Conservation (phyloP, 2,113 vertebrate species). For the Ornithorhynchus anatinus region DNA sequence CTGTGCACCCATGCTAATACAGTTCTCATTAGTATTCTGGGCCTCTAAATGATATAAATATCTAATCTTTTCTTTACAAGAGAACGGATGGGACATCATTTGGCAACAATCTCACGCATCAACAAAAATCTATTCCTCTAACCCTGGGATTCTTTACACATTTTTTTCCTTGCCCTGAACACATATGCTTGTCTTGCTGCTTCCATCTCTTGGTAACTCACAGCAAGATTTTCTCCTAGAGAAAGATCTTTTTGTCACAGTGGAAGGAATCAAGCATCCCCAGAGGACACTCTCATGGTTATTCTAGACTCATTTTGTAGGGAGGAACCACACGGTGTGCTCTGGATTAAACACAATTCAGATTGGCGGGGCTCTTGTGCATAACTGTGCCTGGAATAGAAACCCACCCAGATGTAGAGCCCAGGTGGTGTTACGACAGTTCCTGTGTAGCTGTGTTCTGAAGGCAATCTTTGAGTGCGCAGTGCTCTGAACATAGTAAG, state of each 20-base stretch:
- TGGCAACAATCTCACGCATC: constrained; percentile 52
- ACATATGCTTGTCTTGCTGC: constrained; percentile 20
- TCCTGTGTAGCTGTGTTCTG: no score
- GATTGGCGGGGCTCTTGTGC: neutral
- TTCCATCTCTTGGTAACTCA: constrained; percentile 39
- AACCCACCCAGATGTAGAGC: neutral
- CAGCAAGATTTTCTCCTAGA: constrained; percentile 42
- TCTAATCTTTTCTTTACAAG: constrained; percentile 49
- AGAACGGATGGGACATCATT: constrained; percentile 58
- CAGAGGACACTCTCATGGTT: neutral
- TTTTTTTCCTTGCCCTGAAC: neutral
- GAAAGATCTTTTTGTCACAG: constrained; percentile 39
- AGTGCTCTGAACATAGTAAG: no score
- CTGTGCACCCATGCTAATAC: neutral
- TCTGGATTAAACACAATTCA: neutral
- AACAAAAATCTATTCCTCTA: constrained; percentile 38
- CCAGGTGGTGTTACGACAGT: no score
- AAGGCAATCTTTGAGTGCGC: no score
- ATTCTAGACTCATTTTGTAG: neutral
- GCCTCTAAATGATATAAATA: constrained; percentile 36
- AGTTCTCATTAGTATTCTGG: constrained; percentile 45
- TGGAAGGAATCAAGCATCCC: constrained; percentile 31
- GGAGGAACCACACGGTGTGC: neutral
- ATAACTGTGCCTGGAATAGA: neutral
- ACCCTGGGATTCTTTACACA: neutral